Evolutionary conservation across 1,140 invertebrate species (phyloP).

Genomic region (Cydia pomonella): DNA sequence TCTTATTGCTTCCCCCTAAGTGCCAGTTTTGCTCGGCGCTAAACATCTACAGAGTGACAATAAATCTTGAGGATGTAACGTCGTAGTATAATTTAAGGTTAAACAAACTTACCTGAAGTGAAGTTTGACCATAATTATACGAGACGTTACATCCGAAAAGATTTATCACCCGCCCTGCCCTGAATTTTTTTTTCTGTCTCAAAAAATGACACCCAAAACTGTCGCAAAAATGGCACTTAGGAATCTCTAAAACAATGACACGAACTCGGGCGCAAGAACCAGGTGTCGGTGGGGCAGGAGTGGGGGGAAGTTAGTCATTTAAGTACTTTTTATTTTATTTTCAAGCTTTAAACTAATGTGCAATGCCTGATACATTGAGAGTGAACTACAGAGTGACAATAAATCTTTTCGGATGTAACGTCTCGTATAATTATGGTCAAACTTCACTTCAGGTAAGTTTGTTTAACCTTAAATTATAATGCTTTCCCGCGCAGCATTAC

Average conservation of each 20-base stretch:
- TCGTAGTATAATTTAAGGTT: conserved; percentile 33
- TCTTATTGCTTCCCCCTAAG: neutral
- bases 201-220: neutral
- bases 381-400: conserved; percentile 29
- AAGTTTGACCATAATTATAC: conserved; percentile 36
- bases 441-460: too few species aligned
- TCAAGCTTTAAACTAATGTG: conserved; percentile 16
- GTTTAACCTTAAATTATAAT: too few species aligned
- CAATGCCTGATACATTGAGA: conserved; percentile 22
- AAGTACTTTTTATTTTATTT: conserved; percentile 3
- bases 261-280: neutral
- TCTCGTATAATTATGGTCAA: conserved; percentile 31
- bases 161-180: conserved; percentile 29
- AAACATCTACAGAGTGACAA: conserved; percentile 33
- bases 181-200: neutral
- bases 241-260: conserved; percentile 11
- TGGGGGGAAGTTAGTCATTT: too few species aligned
- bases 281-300: too few species aligned
- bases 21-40: neutral
- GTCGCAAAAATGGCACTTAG: neutral
- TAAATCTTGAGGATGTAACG: conserved; percentile 34
- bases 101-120: too few species aligned
- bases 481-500: too few species aligned
- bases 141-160: conserved; percentile 33
- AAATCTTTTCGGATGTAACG: conserved; percentile 31